Percentiles rank a stretch among this genome's conserved stretches.
Evolutionary conservation across 2,888 invertebrate species (phyloP).

Genomic region (Drosophila testacea): DNA sequence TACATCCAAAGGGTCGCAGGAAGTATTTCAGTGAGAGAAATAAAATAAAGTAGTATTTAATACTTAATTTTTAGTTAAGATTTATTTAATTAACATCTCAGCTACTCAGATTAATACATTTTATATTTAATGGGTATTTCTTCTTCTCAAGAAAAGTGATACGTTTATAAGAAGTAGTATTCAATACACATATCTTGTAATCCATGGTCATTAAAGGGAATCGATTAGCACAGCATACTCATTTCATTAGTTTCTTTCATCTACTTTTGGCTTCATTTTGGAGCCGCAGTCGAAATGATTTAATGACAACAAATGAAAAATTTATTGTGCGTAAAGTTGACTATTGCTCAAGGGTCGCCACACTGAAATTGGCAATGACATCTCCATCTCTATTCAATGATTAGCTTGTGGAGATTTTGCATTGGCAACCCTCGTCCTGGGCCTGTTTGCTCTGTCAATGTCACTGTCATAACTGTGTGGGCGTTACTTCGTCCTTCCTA

Average conservation of each 20-base stretch:
- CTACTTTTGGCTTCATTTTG: constrained; percentile 32
- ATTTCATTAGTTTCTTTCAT: neutral
- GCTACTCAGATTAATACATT: too few relatives aligned
- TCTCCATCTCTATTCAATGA: constrained; percentile 43
- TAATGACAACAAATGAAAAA: constrained; percentile 82
- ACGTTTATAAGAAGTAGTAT: too few relatives aligned
- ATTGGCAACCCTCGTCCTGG: constrained; percentile 48
- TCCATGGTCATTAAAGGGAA: neutral
- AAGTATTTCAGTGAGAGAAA: too few relatives aligned
- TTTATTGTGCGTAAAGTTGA: constrained; percentile 83
- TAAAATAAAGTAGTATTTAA: too few relatives aligned
- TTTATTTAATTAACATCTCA: too few relatives aligned
- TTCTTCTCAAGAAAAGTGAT: too few relatives aligned
- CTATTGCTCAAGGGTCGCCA: constrained; percentile 52
- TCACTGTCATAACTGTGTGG: constrained; percentile 75
- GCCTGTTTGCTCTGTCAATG: constrained; percentile 50
- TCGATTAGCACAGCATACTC: neutral
- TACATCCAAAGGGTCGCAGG: neutral
- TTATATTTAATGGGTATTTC: too few relatives aligned
- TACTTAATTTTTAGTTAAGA: too few relatives aligned
- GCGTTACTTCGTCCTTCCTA: constrained; percentile 49
- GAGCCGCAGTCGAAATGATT: constrained; percentile 69
- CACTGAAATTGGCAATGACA: constrained; percentile 66
- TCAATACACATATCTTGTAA: too few relatives aligned
- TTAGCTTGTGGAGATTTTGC: constrained; percentile 49